phyloP scores from a whole-genome alignment of 2,113 vertebrate species.

The Zingel zingel region DNA sequence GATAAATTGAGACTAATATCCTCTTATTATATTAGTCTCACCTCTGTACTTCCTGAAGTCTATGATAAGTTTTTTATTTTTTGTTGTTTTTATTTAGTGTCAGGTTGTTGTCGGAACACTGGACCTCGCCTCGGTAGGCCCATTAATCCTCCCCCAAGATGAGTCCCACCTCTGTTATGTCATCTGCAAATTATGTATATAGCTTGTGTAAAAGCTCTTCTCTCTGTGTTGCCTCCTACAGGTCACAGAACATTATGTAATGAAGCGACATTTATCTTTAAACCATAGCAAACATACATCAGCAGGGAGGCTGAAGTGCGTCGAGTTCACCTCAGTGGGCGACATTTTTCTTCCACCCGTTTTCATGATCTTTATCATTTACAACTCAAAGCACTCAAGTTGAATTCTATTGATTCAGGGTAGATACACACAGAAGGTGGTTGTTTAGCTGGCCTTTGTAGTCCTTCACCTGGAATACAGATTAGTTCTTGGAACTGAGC shows the following conservation, averaged over 20 bases:
- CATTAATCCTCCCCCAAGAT: no score
- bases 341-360: not conserved
- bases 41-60: no score
- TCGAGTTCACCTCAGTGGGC: not conserved
- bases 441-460: conserved; percentile 11
- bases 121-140: no score
- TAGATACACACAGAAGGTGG: conserved; percentile 17
- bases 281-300: not conserved
- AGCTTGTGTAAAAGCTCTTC: not conserved
- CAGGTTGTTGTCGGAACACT: no score
- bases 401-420: not conserved
- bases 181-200: not conserved
- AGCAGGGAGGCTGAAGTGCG: not conserved
- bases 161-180: no score
- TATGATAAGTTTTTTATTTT: no score
- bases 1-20: no score
- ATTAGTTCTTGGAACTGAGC: conserved; percentile 54
- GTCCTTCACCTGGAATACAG: conserved; percentile 26
- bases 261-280: not conserved
- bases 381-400: no score
- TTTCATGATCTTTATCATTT: not conserved
- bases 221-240: not conserved
- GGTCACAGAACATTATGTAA: not conserved
- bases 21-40: no score
- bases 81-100: no score